Evolutionary conservation across 2,888 invertebrate species (phyloP).

Genomic region (Zonitis immaculata): DNA sequence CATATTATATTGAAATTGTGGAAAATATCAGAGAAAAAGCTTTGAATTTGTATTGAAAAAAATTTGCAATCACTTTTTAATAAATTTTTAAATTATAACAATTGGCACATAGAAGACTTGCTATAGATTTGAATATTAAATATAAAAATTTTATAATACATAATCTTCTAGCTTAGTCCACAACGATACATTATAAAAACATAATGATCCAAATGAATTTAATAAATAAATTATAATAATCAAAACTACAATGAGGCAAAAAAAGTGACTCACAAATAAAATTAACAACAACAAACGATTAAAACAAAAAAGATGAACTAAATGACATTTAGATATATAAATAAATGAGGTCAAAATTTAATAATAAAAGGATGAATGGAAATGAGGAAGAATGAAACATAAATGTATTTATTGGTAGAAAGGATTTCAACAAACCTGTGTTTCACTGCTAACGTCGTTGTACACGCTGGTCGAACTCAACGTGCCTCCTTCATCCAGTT

Average conservation of each 20-base stretch:
- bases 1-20: not conserved
- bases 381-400: conserved; percentile 1
- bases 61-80: no score
- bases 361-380: not conserved
- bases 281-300: no score
- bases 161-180: not conserved
- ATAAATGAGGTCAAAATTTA: not conserved
- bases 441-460: conserved; percentile 46
- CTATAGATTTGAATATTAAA: no score
- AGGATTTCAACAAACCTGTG: conserved; percentile 48
- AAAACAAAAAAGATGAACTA: no score
- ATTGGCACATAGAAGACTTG: no score
- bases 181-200: not conserved
- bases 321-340: no score
- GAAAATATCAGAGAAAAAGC: no score
- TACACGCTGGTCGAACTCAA: conserved; percentile 45
- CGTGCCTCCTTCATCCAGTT: conserved; percentile 48
- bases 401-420: conserved; percentile 33
- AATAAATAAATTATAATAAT: not conserved
- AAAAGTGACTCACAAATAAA: no score
- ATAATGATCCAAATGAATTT: not conserved
- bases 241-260: no score
- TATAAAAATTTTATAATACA: no score
- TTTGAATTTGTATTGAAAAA: no score
- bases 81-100: no score